phyloP scores from a whole-genome alignment of 2,888 invertebrate genomes.

The Ctena decussata region DNA sequence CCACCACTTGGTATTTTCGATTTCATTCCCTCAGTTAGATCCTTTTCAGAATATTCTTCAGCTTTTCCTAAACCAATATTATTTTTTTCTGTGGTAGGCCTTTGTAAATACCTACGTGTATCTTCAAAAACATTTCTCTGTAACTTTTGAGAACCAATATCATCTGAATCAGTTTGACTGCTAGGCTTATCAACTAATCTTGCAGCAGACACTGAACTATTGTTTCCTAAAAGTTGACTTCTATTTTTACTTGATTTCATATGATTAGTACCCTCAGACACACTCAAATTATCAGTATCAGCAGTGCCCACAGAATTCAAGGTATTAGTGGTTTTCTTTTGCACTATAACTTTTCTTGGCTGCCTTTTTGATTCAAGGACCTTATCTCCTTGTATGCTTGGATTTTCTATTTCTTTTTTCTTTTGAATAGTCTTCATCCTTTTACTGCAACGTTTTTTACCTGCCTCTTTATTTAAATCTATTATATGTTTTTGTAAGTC shows the following conservation, averaged over 20 bases:
- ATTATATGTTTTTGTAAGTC: conserved; percentile 63
- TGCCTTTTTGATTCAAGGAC: neutral
- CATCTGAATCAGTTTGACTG: too few species aligned
- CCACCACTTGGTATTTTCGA: neutral
- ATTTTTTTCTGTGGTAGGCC: neutral
- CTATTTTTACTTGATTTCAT: neutral
- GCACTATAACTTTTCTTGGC: neutral
- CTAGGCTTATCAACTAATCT: too few species aligned
- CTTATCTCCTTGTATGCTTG: neutral
- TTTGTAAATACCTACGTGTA: neutral
- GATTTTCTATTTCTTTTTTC: conserved; percentile 13
- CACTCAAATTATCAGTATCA: neutral
- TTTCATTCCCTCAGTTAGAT: neutral
- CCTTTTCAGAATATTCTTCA: neutral
- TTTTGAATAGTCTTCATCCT: conserved; percentile 66
- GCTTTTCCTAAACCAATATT: neutral
- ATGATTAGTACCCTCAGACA: neutral
- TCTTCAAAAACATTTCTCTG: too few species aligned
- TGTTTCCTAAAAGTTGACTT: too few species aligned
- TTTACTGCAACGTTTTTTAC: conserved; percentile 64
- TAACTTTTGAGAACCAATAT: too few species aligned
- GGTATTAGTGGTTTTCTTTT: too few species aligned
- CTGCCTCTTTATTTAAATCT: conserved; percentile 78
- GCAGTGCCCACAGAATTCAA: neutral
- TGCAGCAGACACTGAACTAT: too few species aligned